Evolutionary conservation across 2,888 invertebrate genomes (phyloP), one percentile per base, ranked within the genome.

Genomic region (Parnassius glacialis): DNA sequence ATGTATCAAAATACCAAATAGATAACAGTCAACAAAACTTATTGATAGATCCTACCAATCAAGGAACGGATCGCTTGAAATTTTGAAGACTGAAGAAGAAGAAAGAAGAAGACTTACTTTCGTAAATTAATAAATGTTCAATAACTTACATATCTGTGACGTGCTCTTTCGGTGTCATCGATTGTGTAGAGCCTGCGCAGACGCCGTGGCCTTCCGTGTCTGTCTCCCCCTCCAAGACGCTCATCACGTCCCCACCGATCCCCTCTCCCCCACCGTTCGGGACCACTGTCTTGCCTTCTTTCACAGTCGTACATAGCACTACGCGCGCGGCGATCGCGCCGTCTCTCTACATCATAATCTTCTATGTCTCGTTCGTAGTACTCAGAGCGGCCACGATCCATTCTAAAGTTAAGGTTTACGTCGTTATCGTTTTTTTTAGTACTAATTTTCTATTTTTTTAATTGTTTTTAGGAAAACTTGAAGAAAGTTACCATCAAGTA

Each of bases 231-330:
- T 56, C 72, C 68, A 61, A 72, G 52, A 66, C 73, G 55, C 52
- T 13, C 63, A 58, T 55, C 56, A 76, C 71, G 69, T 59, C 70
- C 53, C 68, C 73, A 56, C 11, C 61, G 43, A 16, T 56, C 75
- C 75, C 9, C 75, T 74, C 9, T 74, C 68, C 68, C 84, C 85
- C 67, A 73, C 20, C 68, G 69, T 70, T 52, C 68, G 72, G 34
- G 34, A 34, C 34, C 34, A 34, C 34, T 34, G 7, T 34, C 34
- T 34, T 75, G 78, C 10, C 75, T 76, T 9, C 74, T 70, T 67
- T 85, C 85, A 66, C 77, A 70, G 25, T 87, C 87, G 61, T 80
- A 84, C 42, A 80, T 65, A 2, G 87, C 88, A 64, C 90, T 87
- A 61, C 80, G 79, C 1, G 90, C 89, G 41, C 89, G 80, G 25